Evolutionary conservation across 1,140 invertebrate species (phyloP).

Genomic region (Drosophila varians): DNA sequence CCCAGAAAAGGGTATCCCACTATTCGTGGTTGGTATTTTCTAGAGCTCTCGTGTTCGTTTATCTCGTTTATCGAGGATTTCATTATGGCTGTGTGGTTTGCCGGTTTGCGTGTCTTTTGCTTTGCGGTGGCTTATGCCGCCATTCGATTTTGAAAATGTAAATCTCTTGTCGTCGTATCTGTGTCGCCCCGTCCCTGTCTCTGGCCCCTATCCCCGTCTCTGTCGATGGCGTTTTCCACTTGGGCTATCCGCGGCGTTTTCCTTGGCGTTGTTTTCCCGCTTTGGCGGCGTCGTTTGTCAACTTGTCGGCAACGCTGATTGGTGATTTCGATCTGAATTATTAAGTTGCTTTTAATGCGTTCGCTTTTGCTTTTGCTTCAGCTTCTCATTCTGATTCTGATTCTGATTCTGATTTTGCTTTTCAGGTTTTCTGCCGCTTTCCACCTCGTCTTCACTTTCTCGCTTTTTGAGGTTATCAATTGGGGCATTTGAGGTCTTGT

Average conservation of each 20-base stretch:
- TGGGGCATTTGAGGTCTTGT: not conserved
- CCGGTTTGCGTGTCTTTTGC: slow-evolving; percentile 72
- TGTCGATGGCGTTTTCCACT: slow-evolving; percentile 11
- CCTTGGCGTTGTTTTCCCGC: slow-evolving; percentile 1
- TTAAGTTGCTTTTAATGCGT: slow-evolving; percentile 81
- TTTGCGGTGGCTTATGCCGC: slow-evolving; percentile 79
- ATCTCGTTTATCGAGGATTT: slow-evolving; percentile 79
- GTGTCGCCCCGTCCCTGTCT: no score
- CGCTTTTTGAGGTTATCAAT: slow-evolving; percentile 41
- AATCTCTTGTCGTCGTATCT: slow-evolving; percentile 74
- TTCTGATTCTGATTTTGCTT: not conserved
- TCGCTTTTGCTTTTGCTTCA: slow-evolving; percentile 42
- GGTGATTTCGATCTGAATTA: slow-evolving; percentile 80
- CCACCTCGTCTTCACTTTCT: slow-evolving; percentile 30
- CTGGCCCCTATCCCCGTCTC: not conserved
- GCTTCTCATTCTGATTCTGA: no score
- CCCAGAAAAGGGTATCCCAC: not conserved
- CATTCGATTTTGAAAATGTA: slow-evolving; percentile 80
- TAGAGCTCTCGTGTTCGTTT: slow-evolving; percentile 51
- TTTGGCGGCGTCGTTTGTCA: slow-evolving; percentile 70
- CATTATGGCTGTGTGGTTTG: slow-evolving; percentile 59
- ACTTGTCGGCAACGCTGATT: slow-evolving; percentile 76
- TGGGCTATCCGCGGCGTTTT: not conserved
- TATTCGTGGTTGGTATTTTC: not conserved
- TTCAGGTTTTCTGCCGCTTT: not conserved